Percentiles rank a stretch among this genome's conserved stretches.
Evolutionary conservation across 2,797 vertebrate species (phyloP).

Genomic region (Neoniphon sammara): DNA sequence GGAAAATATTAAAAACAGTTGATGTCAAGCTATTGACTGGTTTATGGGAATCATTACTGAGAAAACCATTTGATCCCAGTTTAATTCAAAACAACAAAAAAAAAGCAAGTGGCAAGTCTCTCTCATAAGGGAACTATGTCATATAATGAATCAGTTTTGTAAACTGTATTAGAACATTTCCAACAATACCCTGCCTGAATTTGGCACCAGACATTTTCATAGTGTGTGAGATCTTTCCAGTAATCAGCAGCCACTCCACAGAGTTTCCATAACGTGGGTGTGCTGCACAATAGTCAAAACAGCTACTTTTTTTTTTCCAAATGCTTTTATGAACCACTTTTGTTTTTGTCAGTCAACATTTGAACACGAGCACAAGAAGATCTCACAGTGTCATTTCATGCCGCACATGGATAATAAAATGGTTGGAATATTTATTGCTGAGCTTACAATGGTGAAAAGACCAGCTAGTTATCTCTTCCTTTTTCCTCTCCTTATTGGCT

Average conservation of each 20-base stretch:
- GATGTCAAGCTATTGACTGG: conserved; percentile 49
- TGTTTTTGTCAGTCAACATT: not conserved
- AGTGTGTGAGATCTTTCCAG: not conserved
- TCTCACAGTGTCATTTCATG: conserved; percentile 12
- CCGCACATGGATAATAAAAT: not conserved
- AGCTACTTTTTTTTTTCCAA: not conserved
- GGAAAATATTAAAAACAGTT: conserved; percentile 14
- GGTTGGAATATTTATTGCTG: too few relatives aligned
- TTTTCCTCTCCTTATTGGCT: not conserved
- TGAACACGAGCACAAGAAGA: not conserved
- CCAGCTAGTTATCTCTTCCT: not conserved
- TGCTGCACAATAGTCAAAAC: conserved; percentile 19
- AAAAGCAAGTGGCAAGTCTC: too few relatives aligned
- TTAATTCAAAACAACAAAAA: conserved; percentile 24
- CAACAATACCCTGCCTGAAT: not conserved
- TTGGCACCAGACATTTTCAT: not conserved
- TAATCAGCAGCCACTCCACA: not conserved
- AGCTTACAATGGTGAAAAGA: not conserved
- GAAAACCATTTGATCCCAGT: not conserved
- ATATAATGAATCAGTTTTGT: too few relatives aligned
- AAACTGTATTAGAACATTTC: not conserved
- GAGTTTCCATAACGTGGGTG: not conserved
- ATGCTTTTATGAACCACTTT: not conserved
- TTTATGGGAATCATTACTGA: not conserved
- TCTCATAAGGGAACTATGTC: too few relatives aligned